These are phyloP conservation scores for Drosophila anomelani DNA, from an alignment of 2,888 invertebrate species.

Conservation along the genomic window DNA sequence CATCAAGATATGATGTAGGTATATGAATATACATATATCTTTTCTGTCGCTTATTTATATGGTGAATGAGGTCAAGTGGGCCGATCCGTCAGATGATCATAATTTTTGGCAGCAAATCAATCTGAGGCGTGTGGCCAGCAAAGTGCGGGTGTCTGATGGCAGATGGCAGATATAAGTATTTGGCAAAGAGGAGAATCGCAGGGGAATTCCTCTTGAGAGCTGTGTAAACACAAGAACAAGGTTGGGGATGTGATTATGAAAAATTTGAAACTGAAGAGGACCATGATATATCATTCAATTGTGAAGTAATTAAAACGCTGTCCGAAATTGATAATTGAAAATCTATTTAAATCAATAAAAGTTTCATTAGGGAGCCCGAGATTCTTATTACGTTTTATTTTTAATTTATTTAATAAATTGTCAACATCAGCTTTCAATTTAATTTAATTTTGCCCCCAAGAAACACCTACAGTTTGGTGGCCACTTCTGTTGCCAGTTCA, in stretches of 20 bases:
- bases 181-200: neutral
- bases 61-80: slow-evolving; percentile 66
- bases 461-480: slow-evolving; percentile 3
- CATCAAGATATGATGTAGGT: slow-evolving; percentile 38
- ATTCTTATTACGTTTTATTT: neutral
- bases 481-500: slow-evolving; percentile 41
- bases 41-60: slow-evolving; percentile 29
- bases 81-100: slow-evolving; percentile 43
- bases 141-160: slow-evolving; percentile 41
- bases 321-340: neutral
- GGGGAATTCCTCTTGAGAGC: slow-evolving; percentile 22
- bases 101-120: slow-evolving; percentile 45
- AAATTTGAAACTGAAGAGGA: slow-evolving; percentile 1
- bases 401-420: neutral
- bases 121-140: slow-evolving; percentile 33
- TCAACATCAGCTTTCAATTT: neutral
- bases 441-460: slow-evolving; percentile 8
- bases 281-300: slow-evolving; percentile 28
- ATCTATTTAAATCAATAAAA: too few relatives aligned
- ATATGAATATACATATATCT: slow-evolving; percentile 26
- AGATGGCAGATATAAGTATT: slow-evolving; percentile 12
- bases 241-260: slow-evolving; percentile 9
- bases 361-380: neutral
- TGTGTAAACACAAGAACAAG: slow-evolving; percentile 42
- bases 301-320: neutral